Conservation (phyloP, 2,113 vertebrate species). For the Chlorodrepanis virens region DNA sequence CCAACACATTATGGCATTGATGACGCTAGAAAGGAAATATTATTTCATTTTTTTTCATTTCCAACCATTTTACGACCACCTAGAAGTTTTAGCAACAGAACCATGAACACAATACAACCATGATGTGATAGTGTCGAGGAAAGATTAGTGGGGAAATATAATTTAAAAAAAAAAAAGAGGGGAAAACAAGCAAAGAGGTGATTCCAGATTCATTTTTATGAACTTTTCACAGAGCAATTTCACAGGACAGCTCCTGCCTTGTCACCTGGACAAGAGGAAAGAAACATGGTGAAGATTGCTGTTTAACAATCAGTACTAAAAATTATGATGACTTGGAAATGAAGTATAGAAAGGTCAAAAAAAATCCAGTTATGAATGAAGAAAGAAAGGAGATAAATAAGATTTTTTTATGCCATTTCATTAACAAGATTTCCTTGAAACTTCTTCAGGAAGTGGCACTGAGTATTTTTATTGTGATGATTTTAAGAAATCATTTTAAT, state of each 20-base stretch:
- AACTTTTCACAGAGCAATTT: background rate
- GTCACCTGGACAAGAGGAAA: background rate
- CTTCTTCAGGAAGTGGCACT: background rate
- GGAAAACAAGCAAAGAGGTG: background rate
- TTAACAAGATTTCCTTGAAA: background rate
- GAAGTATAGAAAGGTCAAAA: background rate
- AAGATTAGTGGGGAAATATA: background rate
- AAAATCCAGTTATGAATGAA: background rate
- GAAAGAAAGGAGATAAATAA: background rate
- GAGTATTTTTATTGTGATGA: background rate
- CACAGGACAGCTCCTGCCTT: background rate
- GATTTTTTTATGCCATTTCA: background rate
- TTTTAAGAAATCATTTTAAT: fast-evolving
- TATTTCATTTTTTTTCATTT: background rate
- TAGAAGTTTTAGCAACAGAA: background rate
- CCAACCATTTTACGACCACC: background rate
- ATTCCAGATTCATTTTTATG: background rate
- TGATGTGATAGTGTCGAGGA: background rate
- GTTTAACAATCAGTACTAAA: background rate
- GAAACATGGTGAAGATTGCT: background rate
- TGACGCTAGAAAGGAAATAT: fast-evolving
- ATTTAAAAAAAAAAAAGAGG: background rate
- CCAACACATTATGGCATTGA: background rate
- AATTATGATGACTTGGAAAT: background rate
- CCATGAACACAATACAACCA: background rate